A percentile compares a stretch with the other conserved stretches of the same genome.
These are phyloP conservation scores for Paraescarpia echinospica DNA, from an alignment of 1,140 invertebrate species.

Conservation along the genomic window DNA sequence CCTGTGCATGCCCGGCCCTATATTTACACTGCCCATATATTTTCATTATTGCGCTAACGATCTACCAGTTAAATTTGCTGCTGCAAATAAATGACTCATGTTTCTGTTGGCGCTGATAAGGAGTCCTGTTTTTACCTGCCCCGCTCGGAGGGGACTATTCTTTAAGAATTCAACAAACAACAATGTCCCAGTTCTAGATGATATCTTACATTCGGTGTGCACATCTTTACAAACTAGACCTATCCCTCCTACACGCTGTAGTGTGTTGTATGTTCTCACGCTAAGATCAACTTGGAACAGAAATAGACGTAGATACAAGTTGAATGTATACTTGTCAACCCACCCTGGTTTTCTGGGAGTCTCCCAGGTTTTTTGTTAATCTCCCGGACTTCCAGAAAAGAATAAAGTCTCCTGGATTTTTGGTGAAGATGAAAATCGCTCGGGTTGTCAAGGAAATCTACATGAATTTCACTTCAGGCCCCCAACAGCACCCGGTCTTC, in stretches of 20 bases:
- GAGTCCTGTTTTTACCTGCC: background rate
- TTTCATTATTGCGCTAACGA: background rate
- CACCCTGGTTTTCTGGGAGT: too few species aligned
- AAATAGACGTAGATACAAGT: background rate
- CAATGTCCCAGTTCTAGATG: background rate
- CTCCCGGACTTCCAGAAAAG: too few species aligned
- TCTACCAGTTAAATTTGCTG: background rate
- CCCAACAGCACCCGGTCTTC: too few species aligned
- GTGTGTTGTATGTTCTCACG: background rate
- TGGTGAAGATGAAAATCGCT: too few species aligned
- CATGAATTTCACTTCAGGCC: too few species aligned
- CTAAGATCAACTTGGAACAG: too few species aligned
- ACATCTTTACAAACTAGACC: background rate
- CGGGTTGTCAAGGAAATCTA: too few species aligned
- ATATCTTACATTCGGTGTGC: background rate
- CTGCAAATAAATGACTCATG: background rate
- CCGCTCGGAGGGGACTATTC: background rate
- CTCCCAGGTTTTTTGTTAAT: too few species aligned
- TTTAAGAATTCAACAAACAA: background rate
- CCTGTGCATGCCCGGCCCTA: background rate
- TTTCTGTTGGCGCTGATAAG: background rate
- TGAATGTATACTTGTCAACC: background rate
- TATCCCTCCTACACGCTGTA: background rate
- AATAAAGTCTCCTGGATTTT: too few species aligned
- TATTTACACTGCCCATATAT: background rate